A percentile compares a stretch with the other conserved stretches of the same genome.
Conservation (phyloP, 2,113 vertebrate species). For the Xiphorhynchus elegans region DNA sequence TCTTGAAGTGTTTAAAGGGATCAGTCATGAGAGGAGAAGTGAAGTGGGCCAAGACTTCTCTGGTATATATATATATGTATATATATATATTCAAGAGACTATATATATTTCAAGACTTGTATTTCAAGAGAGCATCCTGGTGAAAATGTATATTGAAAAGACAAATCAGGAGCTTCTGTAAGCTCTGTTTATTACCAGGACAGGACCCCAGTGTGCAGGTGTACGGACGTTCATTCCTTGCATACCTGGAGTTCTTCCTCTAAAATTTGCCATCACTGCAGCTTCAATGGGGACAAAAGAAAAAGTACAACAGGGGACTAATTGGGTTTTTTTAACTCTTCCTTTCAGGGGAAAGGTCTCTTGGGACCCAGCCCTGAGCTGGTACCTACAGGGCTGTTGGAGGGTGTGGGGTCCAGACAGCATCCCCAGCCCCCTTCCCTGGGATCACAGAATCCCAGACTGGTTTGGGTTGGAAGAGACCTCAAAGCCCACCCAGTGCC, state of each 20-base stretch:
- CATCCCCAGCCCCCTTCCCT: neutral
- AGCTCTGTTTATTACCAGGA: neutral
- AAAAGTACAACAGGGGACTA: rapidly evolving
- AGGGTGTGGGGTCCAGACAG: neutral
- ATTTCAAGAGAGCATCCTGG: neutral
- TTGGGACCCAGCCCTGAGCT: neutral
- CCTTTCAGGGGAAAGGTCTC: no score
- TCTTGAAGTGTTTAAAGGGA: neutral
- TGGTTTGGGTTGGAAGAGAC: no score
- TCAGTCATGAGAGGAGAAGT: neutral
- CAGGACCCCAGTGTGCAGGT: neutral
- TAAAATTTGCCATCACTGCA: neutral
- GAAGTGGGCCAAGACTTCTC: neutral
- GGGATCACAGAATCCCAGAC: rapidly evolving
- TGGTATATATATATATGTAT: neutral
- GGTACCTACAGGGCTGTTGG: rapidly evolving
- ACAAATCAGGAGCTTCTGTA: neutral
- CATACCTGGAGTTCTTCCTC: neutral
- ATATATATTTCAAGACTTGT: rapidly evolving
- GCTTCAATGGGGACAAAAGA: neutral
- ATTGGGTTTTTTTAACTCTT: rapidly evolving
- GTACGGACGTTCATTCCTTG: neutral
- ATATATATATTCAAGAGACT: rapidly evolving
- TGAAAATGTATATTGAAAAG: neutral
- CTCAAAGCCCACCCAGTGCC: rapidly evolving